These are phyloP conservation scores for Bergia puertoricense DNA, from an alignment of 92 coral and sea anemone genomes.

Conservation along the genomic window DNA sequence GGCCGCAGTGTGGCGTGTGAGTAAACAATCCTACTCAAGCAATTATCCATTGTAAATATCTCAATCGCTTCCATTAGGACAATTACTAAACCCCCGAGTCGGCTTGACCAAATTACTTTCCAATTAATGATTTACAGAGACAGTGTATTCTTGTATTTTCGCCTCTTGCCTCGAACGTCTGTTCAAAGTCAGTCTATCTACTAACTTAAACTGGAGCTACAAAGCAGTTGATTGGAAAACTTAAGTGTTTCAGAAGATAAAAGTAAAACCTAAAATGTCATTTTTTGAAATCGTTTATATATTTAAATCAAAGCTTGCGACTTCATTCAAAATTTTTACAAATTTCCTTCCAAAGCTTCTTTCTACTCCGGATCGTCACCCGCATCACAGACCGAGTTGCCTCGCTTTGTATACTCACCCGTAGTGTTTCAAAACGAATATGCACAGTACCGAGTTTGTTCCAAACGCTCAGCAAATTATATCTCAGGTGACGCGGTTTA, in stretches of 20 bases:
- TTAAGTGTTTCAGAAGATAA: background rate
- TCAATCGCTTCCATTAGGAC: slow-evolving; percentile 33
- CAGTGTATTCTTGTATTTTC: background rate
- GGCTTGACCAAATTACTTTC: slow-evolving; percentile 6
- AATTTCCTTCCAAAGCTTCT: background rate
- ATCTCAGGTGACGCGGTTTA: background rate
- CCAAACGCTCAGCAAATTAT: background rate
- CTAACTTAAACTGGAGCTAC: background rate
- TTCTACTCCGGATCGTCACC: background rate
- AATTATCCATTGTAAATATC: slow-evolving; percentile 44
- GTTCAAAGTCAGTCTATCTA: background rate
- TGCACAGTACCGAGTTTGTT: background rate
- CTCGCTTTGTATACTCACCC: background rate
- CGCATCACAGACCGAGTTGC: no score
- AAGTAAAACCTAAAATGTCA: slow-evolving; percentile 2
- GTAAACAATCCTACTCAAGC: slow-evolving; percentile 37
- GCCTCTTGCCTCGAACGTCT: background rate
- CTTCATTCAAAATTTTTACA: background rate
- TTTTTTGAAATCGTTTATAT: background rate
- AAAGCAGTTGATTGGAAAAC: background rate
- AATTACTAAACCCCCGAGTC: slow-evolving; percentile 13
- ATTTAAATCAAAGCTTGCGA: background rate
- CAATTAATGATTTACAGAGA: slow-evolving; percentile 28
- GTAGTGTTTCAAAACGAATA: background rate
- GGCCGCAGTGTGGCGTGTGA: slow-evolving; percentile 29